Conservation (phyloP, 2,888 invertebrate genomes). For the Uloborus plumipes region DNA sequence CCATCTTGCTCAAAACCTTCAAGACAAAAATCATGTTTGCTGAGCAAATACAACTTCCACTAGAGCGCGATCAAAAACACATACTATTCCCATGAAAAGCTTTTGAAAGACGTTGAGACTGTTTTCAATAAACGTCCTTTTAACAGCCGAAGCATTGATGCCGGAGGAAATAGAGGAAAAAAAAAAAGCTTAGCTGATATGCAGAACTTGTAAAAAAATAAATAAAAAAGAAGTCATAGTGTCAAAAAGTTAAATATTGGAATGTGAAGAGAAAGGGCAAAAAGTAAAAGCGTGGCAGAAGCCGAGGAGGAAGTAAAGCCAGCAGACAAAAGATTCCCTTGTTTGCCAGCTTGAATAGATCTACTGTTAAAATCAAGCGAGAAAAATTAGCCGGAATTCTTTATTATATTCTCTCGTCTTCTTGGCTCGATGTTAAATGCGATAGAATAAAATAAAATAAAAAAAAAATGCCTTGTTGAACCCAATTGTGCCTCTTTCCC, state of each 20-base stretch:
- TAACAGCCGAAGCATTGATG: too few relatives aligned
- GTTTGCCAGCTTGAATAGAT: conserved; percentile 24
- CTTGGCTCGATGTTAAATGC: not conserved
- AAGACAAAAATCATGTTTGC: too few relatives aligned
- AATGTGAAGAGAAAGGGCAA: conserved; percentile 9
- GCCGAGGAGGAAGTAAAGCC: not conserved
- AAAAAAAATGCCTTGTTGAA: conserved; percentile 1
- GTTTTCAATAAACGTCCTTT: too few relatives aligned
- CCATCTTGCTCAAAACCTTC: too few relatives aligned
- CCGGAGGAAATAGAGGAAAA: too few relatives aligned
- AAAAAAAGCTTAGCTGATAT: too few relatives aligned
- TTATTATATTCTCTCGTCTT: not conserved
- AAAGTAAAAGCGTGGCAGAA: not conserved
- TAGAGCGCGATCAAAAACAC: too few relatives aligned
- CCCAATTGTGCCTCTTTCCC: not conserved
- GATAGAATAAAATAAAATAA: conserved; percentile 5
- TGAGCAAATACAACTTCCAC: too few relatives aligned
- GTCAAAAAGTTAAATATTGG: conserved; percentile 44
- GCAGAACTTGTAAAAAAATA: too few relatives aligned
- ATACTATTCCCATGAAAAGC: too few relatives aligned
- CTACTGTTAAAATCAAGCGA: conserved; percentile 21
- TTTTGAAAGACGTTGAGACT: too few relatives aligned
- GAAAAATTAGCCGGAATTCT: conserved; percentile 34
- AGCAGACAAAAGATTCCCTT: conserved; percentile 18
- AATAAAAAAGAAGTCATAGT: conserved; percentile 4